Evolutionary conservation across 2,888 invertebrate genomes (phyloP), one percentile per base, ranked within the genome.

Genomic region (Neelides folsomi): DNA sequence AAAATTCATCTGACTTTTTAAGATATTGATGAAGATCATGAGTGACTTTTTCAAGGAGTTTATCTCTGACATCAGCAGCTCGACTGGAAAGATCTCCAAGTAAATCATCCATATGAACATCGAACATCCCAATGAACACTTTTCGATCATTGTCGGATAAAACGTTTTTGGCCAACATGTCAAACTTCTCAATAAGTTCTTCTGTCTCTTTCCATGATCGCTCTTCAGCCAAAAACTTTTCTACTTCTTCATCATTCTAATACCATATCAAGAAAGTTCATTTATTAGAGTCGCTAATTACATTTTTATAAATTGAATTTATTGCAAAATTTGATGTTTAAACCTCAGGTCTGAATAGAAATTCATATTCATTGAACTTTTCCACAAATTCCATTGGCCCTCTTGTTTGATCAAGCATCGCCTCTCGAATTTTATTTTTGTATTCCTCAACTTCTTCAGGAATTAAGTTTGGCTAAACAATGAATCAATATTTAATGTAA

Each of bases 41-140:
- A 1, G 83, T 79, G 80, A 92, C 85, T 66, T 79, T 77, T 40
- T 77, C 72, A 5, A 93, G 70, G 47, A 94, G 70, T 48, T 78
- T 77, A 45, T 79, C 79, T 57, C 81, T 80, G 49, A 88, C 73
- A 49, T 75, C 75, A 34, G 79, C 77, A 0, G 88, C 86, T 20
- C 82, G 74, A 10, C 73, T 70, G 7, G 82, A 79, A 56, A 94
- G 70, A 1, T 81, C 75, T 13, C 76, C 75, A 43, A 93, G 83
- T 34, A 93, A 73, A 50, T 84, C 83, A 45, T 76, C 79, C 51
- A 92, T 78, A 69, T 87, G 82, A 68, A 93, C 81, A 66, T 86
- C 82, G 68, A 86, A 94, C 72, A 90, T 79, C 8, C 88, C 89
- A 66, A 86, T 80, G 15, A 81, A 78, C 15, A 84, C 76, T 1